Percentiles rank a stretch among this genome's conserved stretches.
Conservation (phyloP, 2,888 invertebrate genomes). For the Eupithecia dodoneata region DNA sequence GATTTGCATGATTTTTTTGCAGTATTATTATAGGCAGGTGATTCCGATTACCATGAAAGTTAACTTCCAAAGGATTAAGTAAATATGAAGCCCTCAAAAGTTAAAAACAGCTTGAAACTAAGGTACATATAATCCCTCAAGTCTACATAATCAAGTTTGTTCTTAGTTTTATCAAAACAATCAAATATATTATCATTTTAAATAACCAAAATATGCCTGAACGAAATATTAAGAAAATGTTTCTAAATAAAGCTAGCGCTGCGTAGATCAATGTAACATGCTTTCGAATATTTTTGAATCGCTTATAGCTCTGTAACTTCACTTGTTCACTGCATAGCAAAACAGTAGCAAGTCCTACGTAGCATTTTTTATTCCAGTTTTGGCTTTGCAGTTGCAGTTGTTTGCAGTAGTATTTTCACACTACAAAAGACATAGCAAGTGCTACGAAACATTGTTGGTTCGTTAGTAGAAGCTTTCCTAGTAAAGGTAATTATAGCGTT, state of each 20-base stretch:
- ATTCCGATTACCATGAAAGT: no score
- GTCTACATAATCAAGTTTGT: no score
- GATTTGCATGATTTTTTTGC: no score
- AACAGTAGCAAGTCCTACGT: neutral
- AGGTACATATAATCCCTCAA: no score
- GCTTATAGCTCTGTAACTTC: neutral
- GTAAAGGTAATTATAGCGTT: neutral
- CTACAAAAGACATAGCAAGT: neutral
- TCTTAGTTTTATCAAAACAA: no score
- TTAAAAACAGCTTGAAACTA: no score
- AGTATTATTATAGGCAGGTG: no score
- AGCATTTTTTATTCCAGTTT: neutral
- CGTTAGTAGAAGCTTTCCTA: no score
- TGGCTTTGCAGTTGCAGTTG: neutral
- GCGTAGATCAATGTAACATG: neutral
- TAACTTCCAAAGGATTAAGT: no score
- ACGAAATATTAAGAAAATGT: neutral
- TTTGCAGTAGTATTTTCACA: neutral
- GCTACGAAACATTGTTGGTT: neutral
- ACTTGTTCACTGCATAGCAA: neutral
- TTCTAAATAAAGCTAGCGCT: neutral
- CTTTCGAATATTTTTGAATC: neutral
- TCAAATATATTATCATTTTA: no score
- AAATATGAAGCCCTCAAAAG: no score
- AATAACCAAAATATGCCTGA: neutral